A percentile compares a stretch with the other conserved stretches of the same genome.
These are phyloP conservation scores for Nesogale talazaci DNA, from an alignment of 2,113 vertebrate species.

Conservation along the genomic window DNA sequence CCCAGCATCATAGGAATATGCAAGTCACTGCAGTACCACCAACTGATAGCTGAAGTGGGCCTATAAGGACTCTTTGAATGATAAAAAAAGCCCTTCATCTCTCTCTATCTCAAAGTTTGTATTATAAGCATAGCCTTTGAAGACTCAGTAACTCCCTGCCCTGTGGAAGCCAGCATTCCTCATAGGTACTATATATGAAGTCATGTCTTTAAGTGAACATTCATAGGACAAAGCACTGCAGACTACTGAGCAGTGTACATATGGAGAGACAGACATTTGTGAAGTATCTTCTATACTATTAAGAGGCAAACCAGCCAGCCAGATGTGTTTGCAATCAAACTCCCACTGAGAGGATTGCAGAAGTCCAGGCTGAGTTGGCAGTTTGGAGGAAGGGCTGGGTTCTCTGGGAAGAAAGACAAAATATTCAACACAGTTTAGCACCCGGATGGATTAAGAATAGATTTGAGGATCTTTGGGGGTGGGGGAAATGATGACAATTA, in stretches of 20 bases:
- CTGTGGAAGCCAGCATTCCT: neutral
- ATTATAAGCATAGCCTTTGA: neutral
- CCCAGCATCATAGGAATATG: neutral
- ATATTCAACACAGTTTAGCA: slow-evolving; percentile 69
- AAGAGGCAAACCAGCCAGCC: neutral
- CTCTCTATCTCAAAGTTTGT: neutral
- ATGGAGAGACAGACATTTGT: slow-evolving; percentile 20
- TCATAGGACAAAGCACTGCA: neutral
- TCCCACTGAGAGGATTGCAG: neutral
- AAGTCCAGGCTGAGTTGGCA: slow-evolving; percentile 21
- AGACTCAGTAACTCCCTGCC: neutral
- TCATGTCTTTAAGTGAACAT: neutral
- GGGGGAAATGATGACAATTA: slow-evolving; percentile 1
- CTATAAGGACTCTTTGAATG: neutral
- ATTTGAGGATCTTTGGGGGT: slow-evolving; percentile 26
- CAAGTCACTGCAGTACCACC: neutral
- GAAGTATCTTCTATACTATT: neutral
- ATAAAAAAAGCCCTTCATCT: neutral
- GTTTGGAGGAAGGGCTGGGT: slow-evolving; percentile 29
- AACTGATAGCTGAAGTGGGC: neutral
- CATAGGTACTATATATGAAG: neutral
- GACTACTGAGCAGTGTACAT: neutral
- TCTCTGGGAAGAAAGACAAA: slow-evolving; percentile 59
- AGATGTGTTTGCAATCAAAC: slow-evolving; percentile 11
- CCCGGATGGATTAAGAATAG: slow-evolving; percentile 18